A percentile compares a stretch with the other conserved stretches of the same genome.
phyloP scores from a whole-genome alignment of 2,888 invertebrate genomes.

The Lydus trimaculatus region DNA sequence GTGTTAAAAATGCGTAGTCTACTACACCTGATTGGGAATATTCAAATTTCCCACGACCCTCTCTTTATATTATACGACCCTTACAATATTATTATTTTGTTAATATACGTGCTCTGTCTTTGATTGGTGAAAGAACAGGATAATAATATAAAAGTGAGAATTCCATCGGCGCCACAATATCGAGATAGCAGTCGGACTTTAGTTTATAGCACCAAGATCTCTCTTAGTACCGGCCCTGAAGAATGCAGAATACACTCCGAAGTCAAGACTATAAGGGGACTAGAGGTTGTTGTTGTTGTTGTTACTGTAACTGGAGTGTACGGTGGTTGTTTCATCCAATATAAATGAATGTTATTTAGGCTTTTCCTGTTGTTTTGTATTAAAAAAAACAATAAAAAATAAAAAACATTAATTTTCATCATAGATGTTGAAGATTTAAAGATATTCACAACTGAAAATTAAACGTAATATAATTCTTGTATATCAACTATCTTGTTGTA shows the following conservation, averaged over 20 bases:
- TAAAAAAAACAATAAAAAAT: too few species aligned
- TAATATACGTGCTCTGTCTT: neutral
- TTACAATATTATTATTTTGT: constrained; percentile 12
- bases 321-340: constrained; percentile 22
- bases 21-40: constrained; percentile 11
- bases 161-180: constrained; percentile 51
- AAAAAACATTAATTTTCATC: neutral
- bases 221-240: constrained; percentile 47
- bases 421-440: constrained; percentile 15
- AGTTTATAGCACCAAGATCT: constrained; percentile 48
- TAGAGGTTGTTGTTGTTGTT: constrained; percentile 2
- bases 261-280: constrained; percentile 5
- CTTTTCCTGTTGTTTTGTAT: neutral
- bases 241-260: constrained; percentile 52
- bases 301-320: constrained; percentile 22
- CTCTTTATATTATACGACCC: neutral
- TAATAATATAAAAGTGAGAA: constrained; percentile 48
- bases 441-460: too few species aligned
- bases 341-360: constrained; percentile 17
- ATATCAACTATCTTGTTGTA: constrained; percentile 10
- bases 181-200: constrained; percentile 48
- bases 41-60: constrained; percentile 25
- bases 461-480: neutral
- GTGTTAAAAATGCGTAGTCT: constrained; percentile 3
- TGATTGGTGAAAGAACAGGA: constrained; percentile 14